Evolutionary conservation across 2,888 invertebrate species (phyloP).

Genomic region (Hirtodrosophila alboralis): DNA sequence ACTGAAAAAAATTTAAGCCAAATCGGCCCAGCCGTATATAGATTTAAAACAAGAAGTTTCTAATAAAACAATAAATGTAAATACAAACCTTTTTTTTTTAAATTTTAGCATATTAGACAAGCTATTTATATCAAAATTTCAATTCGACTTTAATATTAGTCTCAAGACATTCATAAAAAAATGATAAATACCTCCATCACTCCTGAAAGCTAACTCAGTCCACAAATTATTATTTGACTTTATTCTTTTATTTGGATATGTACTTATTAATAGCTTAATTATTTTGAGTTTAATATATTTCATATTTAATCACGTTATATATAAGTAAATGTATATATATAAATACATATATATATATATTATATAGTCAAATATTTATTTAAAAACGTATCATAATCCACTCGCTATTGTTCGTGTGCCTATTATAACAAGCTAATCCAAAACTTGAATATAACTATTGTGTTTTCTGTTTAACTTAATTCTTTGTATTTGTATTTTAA

Average conservation of each 20-base stretch:
- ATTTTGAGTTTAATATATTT: conserved; percentile 7
- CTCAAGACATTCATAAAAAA: too few relatives aligned
- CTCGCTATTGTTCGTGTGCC: conserved; percentile 75
- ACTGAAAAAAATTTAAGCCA: too few relatives aligned
- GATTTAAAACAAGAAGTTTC: too few relatives aligned
- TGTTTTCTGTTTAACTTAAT: conserved; percentile 43
- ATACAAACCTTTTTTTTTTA: too few relatives aligned
- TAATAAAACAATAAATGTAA: too few relatives aligned
- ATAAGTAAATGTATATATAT: conserved; percentile 20
- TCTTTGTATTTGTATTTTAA: conserved; percentile 54
- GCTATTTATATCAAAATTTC: too few relatives aligned
- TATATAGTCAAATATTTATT: conserved; percentile 18
- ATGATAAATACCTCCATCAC: conserved; percentile 16
- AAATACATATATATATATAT: conserved; percentile 19
- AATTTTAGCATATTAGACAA: too few relatives aligned
- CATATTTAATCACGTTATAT: not conserved
- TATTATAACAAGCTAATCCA: conserved; percentile 45
- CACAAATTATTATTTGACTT: not conserved
- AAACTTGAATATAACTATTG: conserved; percentile 40
- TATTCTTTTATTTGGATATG: not conserved
- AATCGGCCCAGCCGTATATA: too few relatives aligned
- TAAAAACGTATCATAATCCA: conserved; percentile 62
- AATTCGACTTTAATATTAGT: too few relatives aligned
- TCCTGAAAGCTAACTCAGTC: not conserved
- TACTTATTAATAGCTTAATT: not conserved